Evolutionary conservation across 2,113 vertebrate species (phyloP).

Genomic region (Cariama cristata): DNA sequence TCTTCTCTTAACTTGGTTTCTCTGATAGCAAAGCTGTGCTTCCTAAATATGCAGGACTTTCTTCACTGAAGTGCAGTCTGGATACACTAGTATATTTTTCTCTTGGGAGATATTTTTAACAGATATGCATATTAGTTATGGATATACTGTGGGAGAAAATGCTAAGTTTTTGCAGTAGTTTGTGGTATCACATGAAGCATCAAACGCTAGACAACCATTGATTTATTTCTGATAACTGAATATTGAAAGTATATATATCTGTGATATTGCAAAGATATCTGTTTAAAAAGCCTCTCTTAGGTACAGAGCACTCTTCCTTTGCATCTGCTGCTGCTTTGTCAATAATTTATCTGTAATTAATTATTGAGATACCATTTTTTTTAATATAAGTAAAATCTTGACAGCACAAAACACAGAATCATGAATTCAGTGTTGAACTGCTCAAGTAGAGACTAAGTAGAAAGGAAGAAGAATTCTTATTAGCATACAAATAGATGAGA

Average conservation of each 20-base stretch:
- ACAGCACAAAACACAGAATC: background rate
- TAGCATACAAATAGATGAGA: slow-evolving; percentile 50
- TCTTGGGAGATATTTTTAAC: background rate
- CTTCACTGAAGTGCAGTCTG: background rate
- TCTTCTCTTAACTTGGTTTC: background rate
- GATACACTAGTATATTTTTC: background rate
- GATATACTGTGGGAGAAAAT: background rate
- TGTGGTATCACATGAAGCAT: background rate
- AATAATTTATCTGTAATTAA: slow-evolving; percentile 63
- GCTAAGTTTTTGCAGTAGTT: background rate
- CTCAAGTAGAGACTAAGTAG: background rate
- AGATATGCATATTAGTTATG: background rate
- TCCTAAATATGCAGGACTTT: background rate
- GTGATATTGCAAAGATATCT: background rate
- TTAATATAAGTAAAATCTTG: slow-evolving; percentile 10
- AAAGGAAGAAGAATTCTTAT: slow-evolving; percentile 9
- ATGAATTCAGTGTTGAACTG: background rate
- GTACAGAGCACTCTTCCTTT: background rate
- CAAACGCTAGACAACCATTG: background rate
- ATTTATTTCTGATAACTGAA: background rate
- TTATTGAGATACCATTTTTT: slow-evolving; percentile 16
- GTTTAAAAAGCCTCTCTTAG: background rate
- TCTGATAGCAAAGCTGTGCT: background rate
- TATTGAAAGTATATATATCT: background rate
- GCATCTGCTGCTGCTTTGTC: slow-evolving; percentile 6